These are phyloP conservation scores for Oasisia sp. DNA, from an alignment of 2,888 invertebrate genomes.

Conservation along the genomic window DNA sequence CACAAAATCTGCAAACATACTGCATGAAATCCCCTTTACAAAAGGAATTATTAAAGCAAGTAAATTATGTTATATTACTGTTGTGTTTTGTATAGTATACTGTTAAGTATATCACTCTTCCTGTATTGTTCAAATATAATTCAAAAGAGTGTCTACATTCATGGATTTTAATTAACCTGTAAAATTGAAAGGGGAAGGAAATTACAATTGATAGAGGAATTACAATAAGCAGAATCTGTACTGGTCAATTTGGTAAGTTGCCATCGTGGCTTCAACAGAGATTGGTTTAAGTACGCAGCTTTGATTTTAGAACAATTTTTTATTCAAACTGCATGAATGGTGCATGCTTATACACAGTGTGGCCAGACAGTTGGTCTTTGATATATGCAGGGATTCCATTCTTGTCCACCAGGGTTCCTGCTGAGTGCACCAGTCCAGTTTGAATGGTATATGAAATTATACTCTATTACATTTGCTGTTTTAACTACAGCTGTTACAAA, in stretches of 20 bases:
- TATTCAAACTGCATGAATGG: background rate
- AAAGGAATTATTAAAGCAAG: background rate
- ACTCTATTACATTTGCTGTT: too few species aligned
- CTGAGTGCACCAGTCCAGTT: too few species aligned
- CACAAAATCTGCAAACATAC: too few species aligned
- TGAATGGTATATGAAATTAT: too few species aligned
- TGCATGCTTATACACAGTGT: background rate
- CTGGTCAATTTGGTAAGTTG: background rate
- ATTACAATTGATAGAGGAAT: too few species aligned
- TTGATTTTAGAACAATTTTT: background rate
- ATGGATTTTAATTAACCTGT: too few species aligned
- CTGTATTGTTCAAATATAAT: too few species aligned
- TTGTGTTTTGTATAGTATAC: background rate
- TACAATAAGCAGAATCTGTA: background rate
- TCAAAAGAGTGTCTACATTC: too few species aligned
- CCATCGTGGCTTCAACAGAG: background rate
- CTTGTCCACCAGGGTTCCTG: background rate
- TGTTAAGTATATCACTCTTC: too few species aligned
- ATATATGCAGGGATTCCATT: background rate
- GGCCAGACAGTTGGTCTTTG: background rate
- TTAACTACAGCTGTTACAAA: too few species aligned
- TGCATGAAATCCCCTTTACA: background rate
- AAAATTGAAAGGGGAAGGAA: too few species aligned
- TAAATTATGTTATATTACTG: background rate
- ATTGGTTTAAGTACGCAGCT: background rate